These are phyloP conservation scores for Panzeria rudis DNA, from an alignment of 2,888 invertebrate genomes.

Conservation along the genomic window DNA sequence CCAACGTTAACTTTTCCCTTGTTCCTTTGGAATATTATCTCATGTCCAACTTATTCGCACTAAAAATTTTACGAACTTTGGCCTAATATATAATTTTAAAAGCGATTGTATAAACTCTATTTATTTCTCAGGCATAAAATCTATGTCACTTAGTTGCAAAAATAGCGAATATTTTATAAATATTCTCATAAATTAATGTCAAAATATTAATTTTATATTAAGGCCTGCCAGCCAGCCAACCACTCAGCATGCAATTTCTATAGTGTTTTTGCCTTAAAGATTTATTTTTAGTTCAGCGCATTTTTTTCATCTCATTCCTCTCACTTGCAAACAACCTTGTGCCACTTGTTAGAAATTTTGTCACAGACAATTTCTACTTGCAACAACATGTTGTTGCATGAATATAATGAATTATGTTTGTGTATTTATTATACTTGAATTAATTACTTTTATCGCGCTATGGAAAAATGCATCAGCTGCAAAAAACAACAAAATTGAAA, in stretches of 20 bases:
- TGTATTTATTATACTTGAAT: slow-evolving; percentile 10
- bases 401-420: slow-evolving; percentile 12
- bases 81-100: neutral
- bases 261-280: slow-evolving; percentile 1
- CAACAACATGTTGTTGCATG: slow-evolving; percentile 36
- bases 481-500: neutral
- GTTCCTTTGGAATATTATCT: no score
- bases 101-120: neutral
- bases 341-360: slow-evolving; percentile 68
- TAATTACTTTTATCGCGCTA: slow-evolving; percentile 40
- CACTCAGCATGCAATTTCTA: slow-evolving; percentile 38
- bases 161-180: slow-evolving; percentile 33
- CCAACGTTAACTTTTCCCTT: no score
- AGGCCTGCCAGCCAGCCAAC: slow-evolving; percentile 14
- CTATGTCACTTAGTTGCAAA: neutral
- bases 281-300: slow-evolving; percentile 43
- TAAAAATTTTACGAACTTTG: no score
- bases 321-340: slow-evolving; percentile 63
- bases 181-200: slow-evolving; percentile 47
- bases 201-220: slow-evolving; percentile 36
- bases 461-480: neutral
- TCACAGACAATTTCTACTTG: slow-evolving; percentile 52
- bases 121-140: neutral
- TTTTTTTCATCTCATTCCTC: slow-evolving; percentile 30
- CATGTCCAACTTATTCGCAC: no score